phyloP scores from a whole-genome alignment of 2,113 vertebrate species.

The Brachyhypopomus gauderio region DNA sequence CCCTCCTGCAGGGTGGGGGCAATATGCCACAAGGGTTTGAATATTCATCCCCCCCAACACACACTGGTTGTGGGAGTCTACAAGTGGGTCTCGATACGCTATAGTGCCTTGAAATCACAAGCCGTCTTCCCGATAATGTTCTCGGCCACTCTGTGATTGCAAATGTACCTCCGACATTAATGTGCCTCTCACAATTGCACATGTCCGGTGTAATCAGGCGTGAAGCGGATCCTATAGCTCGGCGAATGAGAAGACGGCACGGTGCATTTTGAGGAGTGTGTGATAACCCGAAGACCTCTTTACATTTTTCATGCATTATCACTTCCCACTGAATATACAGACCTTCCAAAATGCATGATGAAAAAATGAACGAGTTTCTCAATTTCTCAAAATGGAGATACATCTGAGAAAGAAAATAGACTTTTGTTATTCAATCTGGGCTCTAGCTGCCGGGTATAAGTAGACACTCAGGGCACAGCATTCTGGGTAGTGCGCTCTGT shows the following conservation, averaged over 20 bases:
- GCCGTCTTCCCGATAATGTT: slow-evolving; percentile 46
- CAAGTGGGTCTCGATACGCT: slow-evolving; percentile 35
- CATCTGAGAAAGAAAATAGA: background rate
- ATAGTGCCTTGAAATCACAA: slow-evolving; percentile 39
- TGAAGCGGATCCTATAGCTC: slow-evolving; percentile 22
- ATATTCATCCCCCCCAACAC: slow-evolving; percentile 53
- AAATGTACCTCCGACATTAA: slow-evolving; percentile 56
- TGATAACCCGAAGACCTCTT: slow-evolving; percentile 12
- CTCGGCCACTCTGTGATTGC: slow-evolving; percentile 23
- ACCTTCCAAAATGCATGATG: background rate
- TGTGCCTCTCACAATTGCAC: slow-evolving; percentile 48
- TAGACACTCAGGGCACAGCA: background rate
- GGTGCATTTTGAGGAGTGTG: background rate
- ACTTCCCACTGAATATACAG: slow-evolving; percentile 7
- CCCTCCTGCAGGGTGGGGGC: slow-evolving; percentile 9
- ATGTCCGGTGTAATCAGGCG: slow-evolving; percentile 44
- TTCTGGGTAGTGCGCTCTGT: background rate
- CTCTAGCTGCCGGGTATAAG: background rate
- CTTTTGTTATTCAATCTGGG: background rate
- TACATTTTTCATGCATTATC: slow-evolving; percentile 18
- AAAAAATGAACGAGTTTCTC: background rate
- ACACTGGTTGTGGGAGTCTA: slow-evolving; percentile 42
- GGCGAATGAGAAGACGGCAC: slow-evolving; percentile 15
- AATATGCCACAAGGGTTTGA: slow-evolving; percentile 53
- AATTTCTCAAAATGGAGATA: background rate